A percentile compares a stretch with the other conserved stretches of the same genome.
Conservation (phyloP, 2,797 vertebrate genomes). For the Antrozous pallidus region DNA sequence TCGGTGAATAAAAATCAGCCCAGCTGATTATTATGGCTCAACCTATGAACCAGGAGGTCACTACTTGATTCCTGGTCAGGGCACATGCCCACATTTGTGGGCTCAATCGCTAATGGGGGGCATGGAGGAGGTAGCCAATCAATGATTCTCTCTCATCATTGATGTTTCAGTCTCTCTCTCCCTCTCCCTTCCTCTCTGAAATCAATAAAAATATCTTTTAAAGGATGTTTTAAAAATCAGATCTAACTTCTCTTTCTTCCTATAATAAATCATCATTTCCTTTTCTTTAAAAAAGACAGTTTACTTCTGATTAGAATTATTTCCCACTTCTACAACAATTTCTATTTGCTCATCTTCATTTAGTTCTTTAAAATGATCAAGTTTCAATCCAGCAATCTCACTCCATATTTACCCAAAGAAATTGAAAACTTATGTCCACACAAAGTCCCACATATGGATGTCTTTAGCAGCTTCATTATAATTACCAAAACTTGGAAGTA, state of each 20-base stretch:
- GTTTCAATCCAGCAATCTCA: background rate
- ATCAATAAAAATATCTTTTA: too few species aligned
- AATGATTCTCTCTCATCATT: too few species aligned
- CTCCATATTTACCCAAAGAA: background rate
- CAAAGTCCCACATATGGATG: background rate
- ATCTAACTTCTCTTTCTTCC: background rate
- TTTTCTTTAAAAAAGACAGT: background rate
- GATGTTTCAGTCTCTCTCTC: too few species aligned
- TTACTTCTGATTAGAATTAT: background rate
- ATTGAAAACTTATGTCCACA: background rate
- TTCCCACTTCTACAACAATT: slow-evolving; percentile 28
- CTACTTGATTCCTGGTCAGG: too few species aligned
- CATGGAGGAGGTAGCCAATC: too few species aligned
- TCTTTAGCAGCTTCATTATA: background rate
- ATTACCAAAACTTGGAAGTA: background rate
- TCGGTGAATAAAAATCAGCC: background rate
- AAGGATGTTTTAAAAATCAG: background rate
- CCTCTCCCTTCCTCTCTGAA: too few species aligned
- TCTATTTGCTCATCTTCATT: background rate
- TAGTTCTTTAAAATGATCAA: background rate
- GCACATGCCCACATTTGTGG: too few species aligned
- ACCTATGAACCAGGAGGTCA: too few species aligned
- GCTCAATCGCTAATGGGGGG: too few species aligned
- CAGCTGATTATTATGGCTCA: too few species aligned
- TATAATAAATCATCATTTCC: background rate